Conservation (phyloP, 2,888 invertebrate genomes). For the Ceramica pisi region DNA sequence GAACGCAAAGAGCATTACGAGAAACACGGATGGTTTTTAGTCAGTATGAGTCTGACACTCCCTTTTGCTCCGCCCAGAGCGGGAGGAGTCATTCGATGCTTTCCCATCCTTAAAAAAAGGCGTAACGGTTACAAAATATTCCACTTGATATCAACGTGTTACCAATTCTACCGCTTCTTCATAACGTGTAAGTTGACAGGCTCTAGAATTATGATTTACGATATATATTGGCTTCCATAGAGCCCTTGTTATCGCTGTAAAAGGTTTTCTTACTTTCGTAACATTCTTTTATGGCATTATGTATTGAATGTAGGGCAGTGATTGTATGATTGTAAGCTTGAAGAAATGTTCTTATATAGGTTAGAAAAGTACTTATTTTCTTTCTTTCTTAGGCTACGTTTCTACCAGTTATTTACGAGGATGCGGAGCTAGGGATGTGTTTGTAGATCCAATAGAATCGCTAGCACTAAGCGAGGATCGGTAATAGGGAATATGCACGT, state of each 20-base stretch:
- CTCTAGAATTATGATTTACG: constrained; percentile 51
- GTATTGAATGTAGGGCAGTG: constrained; percentile 32
- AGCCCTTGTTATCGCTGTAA: constrained; percentile 33
- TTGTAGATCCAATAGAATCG: no score
- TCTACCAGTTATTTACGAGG: no score
- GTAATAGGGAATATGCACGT: no score
- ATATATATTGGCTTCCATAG: constrained; percentile 38
- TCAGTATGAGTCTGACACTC: no score
- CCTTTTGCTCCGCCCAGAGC: no score
- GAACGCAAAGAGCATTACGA: no score
- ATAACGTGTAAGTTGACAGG: constrained; percentile 34
- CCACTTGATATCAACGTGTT: constrained; percentile 7
- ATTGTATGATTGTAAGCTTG: constrained; percentile 29
- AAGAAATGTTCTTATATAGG: constrained; percentile 12
- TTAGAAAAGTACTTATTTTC: background rate
- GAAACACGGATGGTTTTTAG: no score
- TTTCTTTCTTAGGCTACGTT: background rate
- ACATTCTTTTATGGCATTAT: constrained; percentile 19
- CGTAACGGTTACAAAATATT: background rate
- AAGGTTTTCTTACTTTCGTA: constrained; percentile 44
- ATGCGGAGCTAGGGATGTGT: no score
- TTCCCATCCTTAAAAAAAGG: no score
- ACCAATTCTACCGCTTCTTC: constrained; percentile 21
- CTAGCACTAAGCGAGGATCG: no score
- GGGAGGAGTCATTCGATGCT: no score